Evolutionary conservation across 2,797 vertebrate genomes (phyloP).

Genomic region (Melanotaenia pygmaea): DNA sequence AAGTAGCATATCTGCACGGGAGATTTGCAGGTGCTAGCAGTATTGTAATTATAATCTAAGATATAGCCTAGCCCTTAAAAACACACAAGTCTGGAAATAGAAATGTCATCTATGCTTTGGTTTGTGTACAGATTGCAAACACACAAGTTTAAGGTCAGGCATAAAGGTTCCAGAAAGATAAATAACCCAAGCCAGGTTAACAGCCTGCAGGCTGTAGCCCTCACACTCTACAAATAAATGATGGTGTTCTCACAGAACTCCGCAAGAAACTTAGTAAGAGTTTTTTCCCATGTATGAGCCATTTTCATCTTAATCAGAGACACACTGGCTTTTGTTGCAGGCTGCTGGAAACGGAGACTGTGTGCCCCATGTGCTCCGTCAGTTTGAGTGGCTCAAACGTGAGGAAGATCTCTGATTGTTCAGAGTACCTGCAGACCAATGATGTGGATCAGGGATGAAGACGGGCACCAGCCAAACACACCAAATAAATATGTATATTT

Average conservation of each 20-base stretch:
- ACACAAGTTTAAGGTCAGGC: not conserved
- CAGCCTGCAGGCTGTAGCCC: not conserved
- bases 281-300: not conserved
- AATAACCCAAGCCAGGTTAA: not conserved
- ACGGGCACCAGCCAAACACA: not conserved
- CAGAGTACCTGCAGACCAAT: conserved; percentile 84
- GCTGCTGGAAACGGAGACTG: conserved; percentile 87
- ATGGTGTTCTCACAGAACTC: not conserved
- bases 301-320: not conserved
- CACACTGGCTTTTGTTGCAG: conserved; percentile 72
- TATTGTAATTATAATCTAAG: not conserved
- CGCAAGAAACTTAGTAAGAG: too few relatives aligned
- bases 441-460: conserved; percentile 79
- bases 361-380: conserved; percentile 95
- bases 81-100: too few relatives aligned
- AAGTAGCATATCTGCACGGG: conserved; percentile 65
- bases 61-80: not conserved
- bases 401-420: conserved; percentile 86
- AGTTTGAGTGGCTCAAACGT: conserved; percentile 81
- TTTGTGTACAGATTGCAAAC: not conserved
- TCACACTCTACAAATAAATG: not conserved
- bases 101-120: not conserved
- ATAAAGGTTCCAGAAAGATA: not conserved
- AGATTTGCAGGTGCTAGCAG: not conserved
- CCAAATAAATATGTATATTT: not conserved